These are phyloP conservation scores for Mesoligia furuncula DNA, from an alignment of 2,888 invertebrate genomes.

Conservation along the genomic window DNA sequence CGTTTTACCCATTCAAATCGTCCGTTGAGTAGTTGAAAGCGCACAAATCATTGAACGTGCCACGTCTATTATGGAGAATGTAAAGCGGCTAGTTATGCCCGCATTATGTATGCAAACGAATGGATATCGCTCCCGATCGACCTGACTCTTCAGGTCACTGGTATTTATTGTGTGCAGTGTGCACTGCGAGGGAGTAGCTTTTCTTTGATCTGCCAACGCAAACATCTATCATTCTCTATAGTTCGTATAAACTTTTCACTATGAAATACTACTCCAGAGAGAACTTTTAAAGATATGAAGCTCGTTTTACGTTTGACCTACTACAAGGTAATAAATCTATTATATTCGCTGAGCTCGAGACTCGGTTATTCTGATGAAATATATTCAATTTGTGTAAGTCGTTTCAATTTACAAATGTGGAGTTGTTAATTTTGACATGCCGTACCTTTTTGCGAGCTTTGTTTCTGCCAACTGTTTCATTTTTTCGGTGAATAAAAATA, in stretches of 20 bases:
- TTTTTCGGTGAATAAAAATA: neutral
- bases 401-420: constrained; percentile 42
- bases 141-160: constrained; percentile 62
- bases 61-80: constrained; percentile 13
- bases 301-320: constrained; percentile 48
- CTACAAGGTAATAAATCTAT: constrained; percentile 50
- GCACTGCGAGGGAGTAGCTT: constrained; percentile 5
- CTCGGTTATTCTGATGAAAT: constrained; percentile 33
- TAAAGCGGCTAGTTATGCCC: constrained; percentile 33
- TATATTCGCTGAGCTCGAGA: constrained; percentile 34
- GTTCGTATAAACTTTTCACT: constrained; percentile 33
- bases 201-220: constrained; percentile 50
- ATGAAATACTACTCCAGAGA: constrained; percentile 20
- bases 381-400: constrained; percentile 39
- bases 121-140: constrained; percentile 52
- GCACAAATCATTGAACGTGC: constrained; percentile 28
- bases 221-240: constrained; percentile 31
- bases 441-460: neutral
- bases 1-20: neutral
- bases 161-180: constrained; percentile 57
- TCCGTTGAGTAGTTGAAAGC: constrained; percentile 27
- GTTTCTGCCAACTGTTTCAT: neutral
- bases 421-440: constrained; percentile 26
- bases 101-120: constrained; percentile 58
- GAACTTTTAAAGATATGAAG: constrained; percentile 38